phyloP scores from a whole-genome alignment of 1,140 invertebrate species.

The Leptoteleia sp. region DNA sequence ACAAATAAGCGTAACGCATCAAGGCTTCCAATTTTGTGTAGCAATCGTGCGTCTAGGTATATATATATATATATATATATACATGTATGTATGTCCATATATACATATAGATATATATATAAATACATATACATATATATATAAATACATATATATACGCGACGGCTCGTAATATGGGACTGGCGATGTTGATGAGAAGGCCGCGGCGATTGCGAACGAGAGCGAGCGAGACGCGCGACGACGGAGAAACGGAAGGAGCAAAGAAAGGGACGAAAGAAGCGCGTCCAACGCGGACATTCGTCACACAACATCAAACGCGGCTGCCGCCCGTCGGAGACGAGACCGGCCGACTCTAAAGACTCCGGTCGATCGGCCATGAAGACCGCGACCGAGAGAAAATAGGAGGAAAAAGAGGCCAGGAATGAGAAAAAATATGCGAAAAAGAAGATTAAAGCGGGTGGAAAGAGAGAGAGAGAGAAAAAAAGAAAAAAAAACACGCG shows the following conservation, averaged over 20 bases:
- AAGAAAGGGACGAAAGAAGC: slow-evolving; percentile 65
- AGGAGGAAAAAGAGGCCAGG: slow-evolving; percentile 63
- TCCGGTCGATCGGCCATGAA: slow-evolving; percentile 77
- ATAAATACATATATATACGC: slow-evolving; percentile 58
- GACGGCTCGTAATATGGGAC: slow-evolving; percentile 52
- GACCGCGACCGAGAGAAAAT: slow-evolving; percentile 69
- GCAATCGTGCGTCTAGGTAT: slow-evolving; percentile 55
- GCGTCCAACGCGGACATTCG: slow-evolving; percentile 78
- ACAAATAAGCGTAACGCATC: slow-evolving; percentile 65
- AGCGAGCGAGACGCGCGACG: slow-evolving; percentile 47
- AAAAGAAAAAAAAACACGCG: slow-evolving; percentile 59
- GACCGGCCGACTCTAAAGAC: slow-evolving; percentile 78
- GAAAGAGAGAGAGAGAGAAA: no score
- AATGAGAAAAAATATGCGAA: slow-evolving; percentile 68
- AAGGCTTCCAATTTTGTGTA: slow-evolving; percentile 63
- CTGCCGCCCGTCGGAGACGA: slow-evolving; percentile 76
- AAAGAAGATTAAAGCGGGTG: slow-evolving; percentile 65
- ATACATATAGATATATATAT: no score
- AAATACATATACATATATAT: no score
- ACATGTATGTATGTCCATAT: no score
- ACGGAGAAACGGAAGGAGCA: slow-evolving; percentile 42
- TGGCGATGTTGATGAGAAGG: slow-evolving; percentile 60
- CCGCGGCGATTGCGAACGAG: slow-evolving; percentile 44
- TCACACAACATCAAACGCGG: slow-evolving; percentile 80
- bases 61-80: no score